Evolutionary conservation across 2,797 vertebrate genomes (phyloP).

Genomic region (Paramormyrops hopkinsi): DNA sequence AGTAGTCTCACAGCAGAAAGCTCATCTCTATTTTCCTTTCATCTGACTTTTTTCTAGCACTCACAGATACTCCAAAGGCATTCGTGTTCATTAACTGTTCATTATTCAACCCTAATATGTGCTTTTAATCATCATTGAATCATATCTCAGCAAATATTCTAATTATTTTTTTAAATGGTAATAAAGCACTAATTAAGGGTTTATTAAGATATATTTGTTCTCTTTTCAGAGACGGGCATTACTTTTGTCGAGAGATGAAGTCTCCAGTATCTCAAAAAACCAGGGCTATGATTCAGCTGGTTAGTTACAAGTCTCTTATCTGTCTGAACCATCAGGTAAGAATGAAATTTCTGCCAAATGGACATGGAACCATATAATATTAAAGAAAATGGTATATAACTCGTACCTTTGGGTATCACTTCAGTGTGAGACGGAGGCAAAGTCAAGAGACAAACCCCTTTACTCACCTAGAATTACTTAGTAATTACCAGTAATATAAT

Average conservation of each 20-base stretch:
- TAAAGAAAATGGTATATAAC: neutral
- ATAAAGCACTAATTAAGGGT: slow-evolving; percentile 9
- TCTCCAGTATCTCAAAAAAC: neutral
- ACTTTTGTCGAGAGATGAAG: neutral
- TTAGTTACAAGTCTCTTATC: neutral
- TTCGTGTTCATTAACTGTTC: neutral
- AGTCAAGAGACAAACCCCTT: neutral
- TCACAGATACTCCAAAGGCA: neutral
- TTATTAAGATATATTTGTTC: slow-evolving; percentile 14
- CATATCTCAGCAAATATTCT: slow-evolving; percentile 3
- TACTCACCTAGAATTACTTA: neutral
- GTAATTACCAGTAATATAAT: slow-evolving; percentile 4
- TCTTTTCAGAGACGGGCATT: neutral
- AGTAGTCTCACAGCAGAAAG: neutral
- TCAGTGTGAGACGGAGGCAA: neutral
- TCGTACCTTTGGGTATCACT: neutral
- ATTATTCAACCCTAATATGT: slow-evolving; percentile 10
- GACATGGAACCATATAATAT: neutral
- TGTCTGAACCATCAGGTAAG: neutral
- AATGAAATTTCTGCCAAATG: neutral
- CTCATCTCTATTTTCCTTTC: neutral
- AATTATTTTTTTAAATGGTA: slow-evolving; percentile 5
- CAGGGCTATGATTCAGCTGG: neutral
- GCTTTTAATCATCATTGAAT: slow-evolving; percentile 3
- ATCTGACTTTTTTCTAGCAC: neutral